phyloP scores from a whole-genome alignment of 92 coral and sea anemone genomes.

The Virgularia gustaviana region DNA sequence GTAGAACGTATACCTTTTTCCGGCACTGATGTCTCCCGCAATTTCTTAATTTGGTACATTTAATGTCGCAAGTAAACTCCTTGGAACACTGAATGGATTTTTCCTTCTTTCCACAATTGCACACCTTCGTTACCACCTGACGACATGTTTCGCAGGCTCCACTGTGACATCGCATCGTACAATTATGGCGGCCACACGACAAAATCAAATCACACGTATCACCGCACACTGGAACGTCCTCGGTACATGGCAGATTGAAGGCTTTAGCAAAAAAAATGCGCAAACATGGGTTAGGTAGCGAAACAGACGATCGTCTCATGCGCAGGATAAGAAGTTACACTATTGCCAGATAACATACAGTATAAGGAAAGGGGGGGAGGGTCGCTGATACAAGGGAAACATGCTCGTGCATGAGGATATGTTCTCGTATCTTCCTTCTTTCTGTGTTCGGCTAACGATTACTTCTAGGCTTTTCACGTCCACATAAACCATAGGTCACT shows the following conservation, averaged over 20 bases:
- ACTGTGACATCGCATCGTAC: slow-evolving; percentile 80
- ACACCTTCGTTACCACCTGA: slow-evolving; percentile 69
- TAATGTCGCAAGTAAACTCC: slow-evolving; percentile 76
- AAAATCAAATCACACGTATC: slow-evolving; percentile 80
- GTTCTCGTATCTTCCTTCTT: no score
- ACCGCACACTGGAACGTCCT: slow-evolving; percentile 86
- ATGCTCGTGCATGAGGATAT: no score
- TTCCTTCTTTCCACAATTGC: slow-evolving; percentile 88
- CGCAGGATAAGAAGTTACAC: no score
- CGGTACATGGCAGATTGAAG: slow-evolving; percentile 78
- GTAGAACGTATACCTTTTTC: slow-evolving; percentile 61
- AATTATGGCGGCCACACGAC: slow-evolving; percentile 77
- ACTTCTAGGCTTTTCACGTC: no score
- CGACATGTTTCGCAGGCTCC: slow-evolving; percentile 93
- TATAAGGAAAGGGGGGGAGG: no score
- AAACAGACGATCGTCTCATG: no score
- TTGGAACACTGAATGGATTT: slow-evolving; percentile 77
- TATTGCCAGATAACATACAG: no score
- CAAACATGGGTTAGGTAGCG: no score
- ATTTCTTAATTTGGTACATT: slow-evolving; percentile 73
- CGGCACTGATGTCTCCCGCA: slow-evolving; percentile 90
- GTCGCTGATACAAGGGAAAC: no score
- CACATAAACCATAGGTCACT: no score
- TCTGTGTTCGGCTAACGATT: no score
- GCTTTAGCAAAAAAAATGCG: slow-evolving; percentile 54